Evolutionary conservation across 1,140 invertebrate genomes (phyloP).

Genomic region (Uloborus diversus): DNA sequence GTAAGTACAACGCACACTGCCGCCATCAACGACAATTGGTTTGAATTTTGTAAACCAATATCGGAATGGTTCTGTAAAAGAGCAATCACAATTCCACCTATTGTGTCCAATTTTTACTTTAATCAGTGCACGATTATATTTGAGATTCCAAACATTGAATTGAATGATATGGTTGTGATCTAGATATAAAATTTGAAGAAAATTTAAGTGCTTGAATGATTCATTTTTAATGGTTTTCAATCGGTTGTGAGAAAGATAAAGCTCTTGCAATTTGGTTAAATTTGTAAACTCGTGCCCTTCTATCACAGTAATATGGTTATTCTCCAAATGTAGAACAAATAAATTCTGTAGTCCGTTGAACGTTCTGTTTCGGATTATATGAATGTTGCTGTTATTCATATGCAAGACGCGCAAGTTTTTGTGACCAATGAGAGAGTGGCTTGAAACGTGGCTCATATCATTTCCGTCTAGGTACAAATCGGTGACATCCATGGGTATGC

Average conservation of each 20-base stretch:
- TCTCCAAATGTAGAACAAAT: constrained; percentile 83
- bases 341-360: constrained; percentile 88
- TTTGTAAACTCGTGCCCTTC: constrained; percentile 92
- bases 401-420: constrained; percentile 87
- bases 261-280: constrained; percentile 79
- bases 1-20: constrained; percentile 23
- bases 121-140: constrained; percentile 75
- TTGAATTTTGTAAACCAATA: constrained; percentile 73
- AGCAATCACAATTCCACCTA: constrained; percentile 88
- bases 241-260: constrained; percentile 88
- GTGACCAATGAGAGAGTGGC: constrained; percentile 89
- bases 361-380: constrained; percentile 88
- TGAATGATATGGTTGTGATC: constrained; percentile 84
- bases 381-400: constrained; percentile 85
- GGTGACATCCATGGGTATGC: constrained; percentile 94
- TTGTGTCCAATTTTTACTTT: constrained; percentile 81
- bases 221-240: constrained; percentile 81
- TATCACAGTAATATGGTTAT: constrained; percentile 82
- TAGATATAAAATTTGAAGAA: constrained; percentile 81
- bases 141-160: constrained; percentile 85
- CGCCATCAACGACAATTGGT: background rate
- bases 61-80: constrained; percentile 85
- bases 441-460: constrained; percentile 81
- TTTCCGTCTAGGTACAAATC: constrained; percentile 92
- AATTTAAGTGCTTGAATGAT: constrained; percentile 80